Evolutionary conservation across 2,888 invertebrate genomes (phyloP).

Genomic region (Pseudococcus jackbeardsleyi): DNA sequence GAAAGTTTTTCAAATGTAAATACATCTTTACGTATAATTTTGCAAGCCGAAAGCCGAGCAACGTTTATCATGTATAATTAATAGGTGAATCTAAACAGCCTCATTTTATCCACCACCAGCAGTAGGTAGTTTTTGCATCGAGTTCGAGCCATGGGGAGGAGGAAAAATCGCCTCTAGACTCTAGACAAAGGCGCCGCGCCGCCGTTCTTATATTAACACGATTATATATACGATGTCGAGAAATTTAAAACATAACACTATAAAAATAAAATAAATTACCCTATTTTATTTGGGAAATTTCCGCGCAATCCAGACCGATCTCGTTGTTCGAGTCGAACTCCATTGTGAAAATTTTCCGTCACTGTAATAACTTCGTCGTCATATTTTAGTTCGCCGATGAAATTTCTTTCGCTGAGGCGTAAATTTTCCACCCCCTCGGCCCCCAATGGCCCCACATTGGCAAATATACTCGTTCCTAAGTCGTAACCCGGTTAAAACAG

Average conservation of each 20-base stretch:
- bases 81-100: slow-evolving; percentile 19
- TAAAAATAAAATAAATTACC: slow-evolving; percentile 8
- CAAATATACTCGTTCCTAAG: background rate
- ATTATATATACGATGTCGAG: slow-evolving; percentile 22
- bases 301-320: no score
- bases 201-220: background rate
- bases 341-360: background rate
- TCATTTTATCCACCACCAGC: background rate
- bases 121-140: background rate
- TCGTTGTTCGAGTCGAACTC: background rate
- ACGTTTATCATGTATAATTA: slow-evolving; percentile 41
- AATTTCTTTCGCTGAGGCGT: background rate
- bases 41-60: background rate
- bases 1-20: slow-evolving; percentile 56
- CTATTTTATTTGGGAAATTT: background rate
- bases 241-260: slow-evolving; percentile 12
- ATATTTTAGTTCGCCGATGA: background rate
- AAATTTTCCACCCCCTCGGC: background rate
- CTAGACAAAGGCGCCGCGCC: background rate
- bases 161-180: background rate
- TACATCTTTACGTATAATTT: slow-evolving; percentile 50
- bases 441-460: background rate
- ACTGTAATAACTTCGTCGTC: background rate
- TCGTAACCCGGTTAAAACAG: background rate
- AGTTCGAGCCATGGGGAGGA: background rate